Percentiles rank a stretch among this genome's conserved stretches.
phyloP scores from a whole-genome alignment of 1,140 invertebrate genomes.

The Pissodes strobi region DNA sequence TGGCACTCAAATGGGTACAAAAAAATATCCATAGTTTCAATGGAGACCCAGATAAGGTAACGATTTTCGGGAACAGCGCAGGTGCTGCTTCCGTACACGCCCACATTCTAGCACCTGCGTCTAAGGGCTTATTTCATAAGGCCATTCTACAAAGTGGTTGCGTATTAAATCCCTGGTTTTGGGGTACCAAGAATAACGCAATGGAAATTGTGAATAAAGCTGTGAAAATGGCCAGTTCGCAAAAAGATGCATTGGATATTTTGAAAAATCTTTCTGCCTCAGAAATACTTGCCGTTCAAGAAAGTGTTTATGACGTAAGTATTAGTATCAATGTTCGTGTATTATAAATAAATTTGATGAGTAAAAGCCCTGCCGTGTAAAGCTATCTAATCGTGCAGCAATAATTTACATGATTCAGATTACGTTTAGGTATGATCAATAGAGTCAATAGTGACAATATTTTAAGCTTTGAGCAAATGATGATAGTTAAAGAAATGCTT shows the following conservation, averaged over 20 bases:
- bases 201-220: slow-evolving; percentile 1
- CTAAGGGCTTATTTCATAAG: slow-evolving; percentile 64
- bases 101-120: slow-evolving; percentile 60
- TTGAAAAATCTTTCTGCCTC: slow-evolving; percentile 3
- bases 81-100: slow-evolving; percentile 61
- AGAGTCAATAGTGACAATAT: too few relatives aligned
- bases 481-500: too few relatives aligned
- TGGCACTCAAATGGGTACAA: slow-evolving; percentile 65
- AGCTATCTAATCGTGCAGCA: too few relatives aligned
- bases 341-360: not conserved
- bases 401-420: too few relatives aligned
- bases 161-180: slow-evolving; percentile 56
- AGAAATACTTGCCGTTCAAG: slow-evolving; percentile 22
- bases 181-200: slow-evolving; percentile 49
- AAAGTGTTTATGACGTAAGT: slow-evolving; percentile 28
- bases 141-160: slow-evolving; percentile 68
- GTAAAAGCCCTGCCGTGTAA: too few relatives aligned
- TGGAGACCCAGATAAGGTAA: slow-evolving; percentile 65
- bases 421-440: too few relatives aligned
- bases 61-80: slow-evolving; percentile 64
- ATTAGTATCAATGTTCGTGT: not conserved
- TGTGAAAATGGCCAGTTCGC: not conserved
- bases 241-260: slow-evolving; percentile 25
- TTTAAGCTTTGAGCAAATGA: too few relatives aligned
- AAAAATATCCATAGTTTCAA: slow-evolving; percentile 64